phyloP scores from a whole-genome alignment of 2,113 vertebrate species.

The Zingel zingel region DNA sequence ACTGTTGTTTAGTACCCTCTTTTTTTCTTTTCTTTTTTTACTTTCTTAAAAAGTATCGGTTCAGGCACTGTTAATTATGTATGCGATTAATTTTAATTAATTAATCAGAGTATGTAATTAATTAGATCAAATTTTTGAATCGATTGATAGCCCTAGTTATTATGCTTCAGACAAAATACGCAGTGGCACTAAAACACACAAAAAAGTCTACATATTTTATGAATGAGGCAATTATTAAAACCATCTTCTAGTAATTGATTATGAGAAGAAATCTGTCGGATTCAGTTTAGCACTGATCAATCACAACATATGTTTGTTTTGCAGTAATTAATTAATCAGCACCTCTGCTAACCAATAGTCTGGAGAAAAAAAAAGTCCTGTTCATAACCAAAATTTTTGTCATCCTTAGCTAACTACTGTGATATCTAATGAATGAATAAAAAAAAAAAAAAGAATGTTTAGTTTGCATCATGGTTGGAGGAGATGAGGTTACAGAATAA shows the following conservation, averaged over 20 bases:
- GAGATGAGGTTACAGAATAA: conserved; percentile 1
- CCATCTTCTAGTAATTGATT: neutral
- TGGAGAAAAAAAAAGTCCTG: neutral
- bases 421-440: conserved; percentile 8
- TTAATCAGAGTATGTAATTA: too few relatives aligned
- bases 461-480: neutral
- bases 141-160: too few relatives aligned
- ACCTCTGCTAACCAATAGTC: neutral
- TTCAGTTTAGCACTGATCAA: neutral
- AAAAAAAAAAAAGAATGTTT: neutral
- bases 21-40: too few relatives aligned
- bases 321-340: neutral
- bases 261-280: neutral
- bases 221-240: neutral
- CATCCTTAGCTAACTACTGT: neutral
- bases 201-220: neutral
- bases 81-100: too few relatives aligned
- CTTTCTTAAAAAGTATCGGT: too few relatives aligned
- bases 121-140: too few relatives aligned
- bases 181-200: neutral
- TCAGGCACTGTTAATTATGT: too few relatives aligned
- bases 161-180: neutral
- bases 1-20: too few relatives aligned
- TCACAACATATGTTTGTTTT: neutral
- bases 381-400: neutral